Conservation (phyloP, 2,113 vertebrate species). For the Calidris pugnax region DNA sequence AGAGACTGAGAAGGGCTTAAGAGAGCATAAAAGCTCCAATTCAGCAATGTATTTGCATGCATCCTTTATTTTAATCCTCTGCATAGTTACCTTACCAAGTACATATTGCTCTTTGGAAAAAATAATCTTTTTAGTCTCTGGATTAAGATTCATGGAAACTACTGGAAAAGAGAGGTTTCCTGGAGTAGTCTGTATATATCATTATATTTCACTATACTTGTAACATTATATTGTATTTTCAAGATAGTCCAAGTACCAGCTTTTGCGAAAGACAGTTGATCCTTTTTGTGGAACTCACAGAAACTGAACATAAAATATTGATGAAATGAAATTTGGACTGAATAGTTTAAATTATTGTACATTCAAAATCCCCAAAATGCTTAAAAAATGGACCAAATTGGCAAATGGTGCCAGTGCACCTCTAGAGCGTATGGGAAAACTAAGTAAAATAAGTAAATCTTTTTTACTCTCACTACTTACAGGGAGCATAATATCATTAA, state of each 20-base stretch:
- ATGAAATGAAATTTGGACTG: neutral
- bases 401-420: neutral
- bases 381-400: neutral
- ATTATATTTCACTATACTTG: neutral
- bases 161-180: neutral
- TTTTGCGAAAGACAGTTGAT: neutral
- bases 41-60: neutral
- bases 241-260: neutral
- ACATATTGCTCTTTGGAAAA: neutral
- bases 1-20: neutral
- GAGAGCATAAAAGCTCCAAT: neutral
- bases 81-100: neutral
- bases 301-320: neutral
- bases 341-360: neutral
- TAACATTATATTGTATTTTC: neutral
- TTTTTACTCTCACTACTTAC: neutral
- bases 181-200: neutral
- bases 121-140: neutral
- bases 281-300: neutral
- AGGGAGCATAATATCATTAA: constrained; percentile 41
- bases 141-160: constrained; percentile 30
- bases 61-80: neutral
- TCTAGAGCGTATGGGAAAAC: neutral
- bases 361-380: neutral
- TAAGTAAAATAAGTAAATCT: constrained; percentile 11